phyloP scores from a whole-genome alignment of 2,113 vertebrate genomes.

The Ahaetulla prasina region DNA sequence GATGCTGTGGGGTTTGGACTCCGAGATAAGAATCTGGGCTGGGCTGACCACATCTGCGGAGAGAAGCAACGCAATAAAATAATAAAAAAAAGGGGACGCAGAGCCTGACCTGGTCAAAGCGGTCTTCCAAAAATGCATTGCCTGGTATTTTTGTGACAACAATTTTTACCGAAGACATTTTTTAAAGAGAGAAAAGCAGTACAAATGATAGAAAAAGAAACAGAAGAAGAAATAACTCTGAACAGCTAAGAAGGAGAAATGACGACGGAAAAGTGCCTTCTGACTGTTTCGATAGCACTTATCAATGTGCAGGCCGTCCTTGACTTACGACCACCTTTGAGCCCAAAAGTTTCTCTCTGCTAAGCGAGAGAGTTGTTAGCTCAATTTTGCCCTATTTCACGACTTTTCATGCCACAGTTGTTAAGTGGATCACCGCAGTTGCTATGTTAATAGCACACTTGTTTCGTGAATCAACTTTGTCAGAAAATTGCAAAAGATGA shows the following conservation, averaged over 20 bases:
- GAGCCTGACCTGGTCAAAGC: background rate
- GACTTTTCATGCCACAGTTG: too few relatives aligned
- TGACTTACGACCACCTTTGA: too few relatives aligned
- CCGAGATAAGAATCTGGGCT: slow-evolving; percentile 74
- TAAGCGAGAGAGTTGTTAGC: too few relatives aligned
- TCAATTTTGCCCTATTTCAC: too few relatives aligned
- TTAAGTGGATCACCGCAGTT: too few relatives aligned
- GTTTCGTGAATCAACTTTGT: too few relatives aligned
- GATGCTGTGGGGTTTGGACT: slow-evolving; percentile 74
- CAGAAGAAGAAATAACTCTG: background rate
- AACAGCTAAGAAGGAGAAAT: background rate
- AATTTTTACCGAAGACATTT: background rate
- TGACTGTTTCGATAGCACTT: background rate
- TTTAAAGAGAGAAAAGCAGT: background rate
- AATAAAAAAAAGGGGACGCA: background rate
- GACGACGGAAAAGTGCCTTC: too few relatives aligned
- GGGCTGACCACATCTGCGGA: slow-evolving; percentile 74
- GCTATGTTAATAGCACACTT: too few relatives aligned
- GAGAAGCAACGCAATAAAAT: fast-evolving
- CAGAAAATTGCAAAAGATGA: too few relatives aligned
- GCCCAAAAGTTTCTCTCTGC: too few relatives aligned
- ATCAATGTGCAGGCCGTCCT: background rate
- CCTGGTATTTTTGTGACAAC: background rate
- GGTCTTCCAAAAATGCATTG: background rate
- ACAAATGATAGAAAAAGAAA: background rate